These are phyloP conservation scores for Dasypus novemcinctus DNA, from an alignment of 2,113 vertebrate genomes.

Conservation along the genomic window DNA sequence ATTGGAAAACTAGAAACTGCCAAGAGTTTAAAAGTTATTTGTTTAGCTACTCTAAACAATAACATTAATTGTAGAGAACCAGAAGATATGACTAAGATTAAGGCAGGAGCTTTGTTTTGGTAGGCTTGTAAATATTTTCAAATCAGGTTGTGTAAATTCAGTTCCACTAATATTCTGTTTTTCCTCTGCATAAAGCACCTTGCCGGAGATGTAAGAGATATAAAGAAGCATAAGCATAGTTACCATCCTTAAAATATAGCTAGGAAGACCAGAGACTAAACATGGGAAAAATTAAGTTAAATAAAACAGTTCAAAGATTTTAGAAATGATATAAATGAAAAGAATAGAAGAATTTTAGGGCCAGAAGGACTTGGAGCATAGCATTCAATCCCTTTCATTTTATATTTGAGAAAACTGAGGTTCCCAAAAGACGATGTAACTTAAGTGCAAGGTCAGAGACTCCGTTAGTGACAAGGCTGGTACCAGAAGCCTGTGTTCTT, in stretches of 20 bases:
- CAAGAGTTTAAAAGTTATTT: constrained; percentile 73
- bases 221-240: constrained; percentile 39
- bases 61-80: constrained; percentile 63
- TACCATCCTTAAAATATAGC: constrained; percentile 34
- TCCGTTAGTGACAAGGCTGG: neutral
- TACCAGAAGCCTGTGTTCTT: constrained; percentile 1
- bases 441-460: constrained; percentile 20
- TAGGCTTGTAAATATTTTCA: constrained; percentile 70
- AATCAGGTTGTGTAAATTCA: constrained; percentile 50
- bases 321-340: constrained; percentile 42
- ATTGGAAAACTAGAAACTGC: constrained; percentile 75
- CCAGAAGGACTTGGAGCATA: neutral
- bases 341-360: constrained; percentile 12
- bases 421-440: neutral
- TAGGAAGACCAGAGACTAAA: constrained; percentile 12
- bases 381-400: constrained; percentile 27
- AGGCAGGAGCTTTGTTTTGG: constrained; percentile 47
- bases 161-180: constrained; percentile 23
- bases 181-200: constrained; percentile 33
- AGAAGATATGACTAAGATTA: constrained; percentile 66
- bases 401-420: constrained; percentile 13
- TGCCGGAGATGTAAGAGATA: constrained; percentile 12
- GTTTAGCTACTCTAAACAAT: constrained; percentile 62
- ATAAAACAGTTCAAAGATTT: constrained; percentile 36
- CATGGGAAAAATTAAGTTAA: constrained; percentile 28